Evolutionary conservation across 2,888 invertebrate species (phyloP).

Genomic region (Plebejus melissa): DNA sequence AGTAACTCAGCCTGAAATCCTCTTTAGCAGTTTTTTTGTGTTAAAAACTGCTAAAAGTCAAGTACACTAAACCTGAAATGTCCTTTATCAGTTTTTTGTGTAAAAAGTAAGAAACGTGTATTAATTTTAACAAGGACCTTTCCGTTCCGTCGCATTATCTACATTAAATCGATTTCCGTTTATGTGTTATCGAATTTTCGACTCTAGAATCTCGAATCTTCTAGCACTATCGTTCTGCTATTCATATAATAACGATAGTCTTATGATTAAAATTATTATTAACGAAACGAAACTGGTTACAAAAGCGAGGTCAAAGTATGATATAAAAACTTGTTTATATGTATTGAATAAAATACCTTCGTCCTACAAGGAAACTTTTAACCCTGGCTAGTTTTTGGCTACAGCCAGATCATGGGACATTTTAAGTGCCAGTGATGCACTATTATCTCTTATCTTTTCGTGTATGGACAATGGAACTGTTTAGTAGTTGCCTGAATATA

Average conservation of each 20-base stretch:
- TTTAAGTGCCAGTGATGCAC: no score
- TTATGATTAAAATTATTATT: background rate
- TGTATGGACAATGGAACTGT: background rate
- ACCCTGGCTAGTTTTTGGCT: background rate
- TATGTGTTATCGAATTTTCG: no score
- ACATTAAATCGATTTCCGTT: no score
- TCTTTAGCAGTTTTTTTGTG: no score
- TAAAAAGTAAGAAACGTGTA: no score
- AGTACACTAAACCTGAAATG: no score
- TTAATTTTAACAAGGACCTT: no score
- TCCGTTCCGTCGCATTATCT: no score
- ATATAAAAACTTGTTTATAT: constrained; percentile 3
- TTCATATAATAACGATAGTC: background rate
- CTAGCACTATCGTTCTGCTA: background rate
- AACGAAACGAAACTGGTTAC: background rate
- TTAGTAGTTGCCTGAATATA: background rate
- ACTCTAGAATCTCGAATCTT: background rate
- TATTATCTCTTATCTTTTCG: no score
- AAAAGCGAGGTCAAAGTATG: background rate
- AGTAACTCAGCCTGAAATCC: no score
- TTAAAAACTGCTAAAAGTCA: no score
- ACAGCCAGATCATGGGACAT: background rate
- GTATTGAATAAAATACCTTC: constrained; percentile 1
- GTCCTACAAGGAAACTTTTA: background rate
- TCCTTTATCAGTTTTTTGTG: no score